Conservation (phyloP, 1,140 invertebrate genomes). For the Drosophila murphyi region DNA sequence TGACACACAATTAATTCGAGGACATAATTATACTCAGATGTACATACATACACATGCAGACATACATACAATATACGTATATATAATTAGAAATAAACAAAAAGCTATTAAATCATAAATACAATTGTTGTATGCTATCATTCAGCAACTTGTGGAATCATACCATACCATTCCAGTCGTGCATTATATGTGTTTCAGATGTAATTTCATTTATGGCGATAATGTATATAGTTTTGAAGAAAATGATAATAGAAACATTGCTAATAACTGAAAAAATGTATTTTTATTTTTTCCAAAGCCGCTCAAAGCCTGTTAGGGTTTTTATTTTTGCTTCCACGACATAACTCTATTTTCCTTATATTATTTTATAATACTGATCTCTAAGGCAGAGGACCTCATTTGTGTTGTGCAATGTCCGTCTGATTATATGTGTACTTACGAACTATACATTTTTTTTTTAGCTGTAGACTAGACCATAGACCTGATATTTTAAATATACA, state of each 20-base stretch:
- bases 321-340: neutral
- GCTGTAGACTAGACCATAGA: no score
- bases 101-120: slow-evolving; percentile 22
- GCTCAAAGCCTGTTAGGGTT: neutral
- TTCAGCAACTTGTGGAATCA: slow-evolving; percentile 55
- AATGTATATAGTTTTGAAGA: slow-evolving; percentile 59
- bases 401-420: no score
- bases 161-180: slow-evolving; percentile 61
- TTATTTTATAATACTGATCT: no score
- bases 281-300: slow-evolving; percentile 27
- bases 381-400: no score
- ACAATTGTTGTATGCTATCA: slow-evolving; percentile 54
- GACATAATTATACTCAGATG: slow-evolving; percentile 58
- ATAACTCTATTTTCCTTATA: no score
- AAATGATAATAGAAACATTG: slow-evolving; percentile 72
- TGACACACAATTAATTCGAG: slow-evolving; percentile 35
- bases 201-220: slow-evolving; percentile 52
- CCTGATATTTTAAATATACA: no score
- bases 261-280: slow-evolving; percentile 45
- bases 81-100: slow-evolving; percentile 20
- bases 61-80: slow-evolving; percentile 25
- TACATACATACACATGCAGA: slow-evolving; percentile 54
- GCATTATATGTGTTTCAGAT: slow-evolving; percentile 52
- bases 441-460: no score
- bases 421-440: no score